These are phyloP conservation scores for Tragulus kanchil DNA, from an alignment of 2,113 vertebrate species.

Conservation along the genomic window DNA sequence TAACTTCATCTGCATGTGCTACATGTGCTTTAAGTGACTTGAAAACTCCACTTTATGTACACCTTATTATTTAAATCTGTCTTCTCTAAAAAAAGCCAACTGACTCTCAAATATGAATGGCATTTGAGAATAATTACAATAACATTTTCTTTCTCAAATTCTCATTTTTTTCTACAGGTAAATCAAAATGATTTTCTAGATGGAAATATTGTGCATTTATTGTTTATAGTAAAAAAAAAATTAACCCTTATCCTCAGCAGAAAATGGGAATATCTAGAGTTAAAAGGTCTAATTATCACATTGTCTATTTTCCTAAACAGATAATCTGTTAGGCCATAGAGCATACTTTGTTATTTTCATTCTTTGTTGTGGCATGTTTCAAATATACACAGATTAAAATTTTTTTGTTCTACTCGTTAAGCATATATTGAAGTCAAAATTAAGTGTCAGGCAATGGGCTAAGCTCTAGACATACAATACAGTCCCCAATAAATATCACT, in stretches of 20 bases:
- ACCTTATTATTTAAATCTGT: slow-evolving; percentile 34
- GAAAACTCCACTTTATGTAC: slow-evolving; percentile 44
- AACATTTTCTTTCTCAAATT: slow-evolving; percentile 4
- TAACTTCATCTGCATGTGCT: slow-evolving; percentile 29
- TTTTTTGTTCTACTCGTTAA: neutral
- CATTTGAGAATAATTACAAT: neutral
- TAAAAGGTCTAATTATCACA: neutral
- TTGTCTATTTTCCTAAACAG: neutral
- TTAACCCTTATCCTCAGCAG: slow-evolving; percentile 43
- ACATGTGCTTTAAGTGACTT: neutral
- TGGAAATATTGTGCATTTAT: slow-evolving; percentile 30
- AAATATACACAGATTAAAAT: neutral
- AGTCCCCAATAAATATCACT: neutral
- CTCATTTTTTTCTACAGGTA: slow-evolving; percentile 24
- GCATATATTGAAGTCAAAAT: neutral
- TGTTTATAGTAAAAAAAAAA: slow-evolving; percentile 75
- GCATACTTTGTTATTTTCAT: neutral
- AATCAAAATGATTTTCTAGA: slow-evolving; percentile 59
- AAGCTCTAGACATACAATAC: neutral
- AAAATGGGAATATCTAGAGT: neutral
- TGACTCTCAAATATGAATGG: neutral
- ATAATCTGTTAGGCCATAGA: neutral
- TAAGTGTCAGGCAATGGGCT: neutral
- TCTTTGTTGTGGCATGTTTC: neutral
- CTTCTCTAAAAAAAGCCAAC: slow-evolving; percentile 48